Evolutionary conservation across 1,140 invertebrate species (phyloP), one percentile per base, ranked within the genome.

Genomic region (Fopius arisanus): DNA sequence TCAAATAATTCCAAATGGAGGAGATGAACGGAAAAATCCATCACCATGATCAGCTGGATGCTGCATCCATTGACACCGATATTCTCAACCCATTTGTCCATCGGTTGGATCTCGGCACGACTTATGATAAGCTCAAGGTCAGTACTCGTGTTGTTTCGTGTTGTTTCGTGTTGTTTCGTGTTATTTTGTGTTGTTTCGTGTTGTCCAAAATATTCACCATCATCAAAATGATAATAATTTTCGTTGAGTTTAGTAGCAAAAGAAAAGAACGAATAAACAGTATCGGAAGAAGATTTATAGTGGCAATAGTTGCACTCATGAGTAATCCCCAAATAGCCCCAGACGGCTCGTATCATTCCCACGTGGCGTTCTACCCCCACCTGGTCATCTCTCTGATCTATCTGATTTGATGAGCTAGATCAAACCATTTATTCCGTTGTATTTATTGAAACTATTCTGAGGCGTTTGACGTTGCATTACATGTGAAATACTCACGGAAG

Each of bases 121-220:
- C 93, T 75, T 94, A 94, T 81, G 94, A 96, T 83, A 94, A 95
- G 88, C 92, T 95, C 84, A 95, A 95, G 92, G 94, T 95, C 89
- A 90, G 91, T 85, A 70, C 40, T 54, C 26, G 10, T 26, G 23
- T 1, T 12, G 59, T 10, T 9, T 37, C n/a, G n/a, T n/a, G n/a
- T n/a, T n/a, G n/a, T n/a, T n/a, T n/a, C n/a, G n/a, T n/a, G n/a
- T n/a, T n/a, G n/a, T n/a, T n/a, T n/a, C n/a, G n/a, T n/a, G n/a
- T n/a, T n/a, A n/a, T n/a, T n/a, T n/a, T n/a, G n/a, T n/a, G n/a
- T n/a, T n/a, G n/a, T n/a, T n/a, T n/a, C n/a, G n/a, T n/a, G n/a
- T n/a, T n/a, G n/a, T n/a, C n/a, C n/a, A n/a, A n/a, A n/a, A n/a
- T n/a, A n/a, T n/a, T n/a, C n/a, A n/a, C n/a, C n/a, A n/a, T n/a